Percentiles rank a stretch among this genome's conserved stretches.
These are phyloP conservation scores for Dendrolimus punctatus DNA, from an alignment of 1,140 invertebrate genomes.

Conservation along the genomic window DNA sequence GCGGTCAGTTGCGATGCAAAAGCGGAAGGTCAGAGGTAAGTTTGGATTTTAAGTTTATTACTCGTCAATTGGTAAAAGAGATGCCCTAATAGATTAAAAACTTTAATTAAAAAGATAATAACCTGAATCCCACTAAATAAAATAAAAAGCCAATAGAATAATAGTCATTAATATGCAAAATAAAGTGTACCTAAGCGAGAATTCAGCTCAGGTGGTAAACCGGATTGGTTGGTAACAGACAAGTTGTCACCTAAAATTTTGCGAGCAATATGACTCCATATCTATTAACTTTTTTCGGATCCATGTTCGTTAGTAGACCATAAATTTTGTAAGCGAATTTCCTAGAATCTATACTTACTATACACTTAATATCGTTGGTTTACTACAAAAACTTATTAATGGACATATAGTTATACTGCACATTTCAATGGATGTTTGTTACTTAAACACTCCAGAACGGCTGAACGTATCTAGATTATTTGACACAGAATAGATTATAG, in stretches of 20 bases:
- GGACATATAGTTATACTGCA: too few species aligned
- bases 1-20: background rate
- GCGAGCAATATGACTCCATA: slow-evolving; percentile 18
- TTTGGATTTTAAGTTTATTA: background rate
- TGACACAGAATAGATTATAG: too few species aligned
- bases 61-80: background rate
- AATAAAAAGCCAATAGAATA: slow-evolving; percentile 42
- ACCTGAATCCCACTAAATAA: slow-evolving; percentile 13
- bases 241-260: slow-evolving; percentile 46
- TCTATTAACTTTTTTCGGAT: slow-evolving; percentile 22
- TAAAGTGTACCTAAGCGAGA: slow-evolving; percentile 36
- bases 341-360: too few species aligned
- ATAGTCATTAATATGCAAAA: slow-evolving; percentile 61
- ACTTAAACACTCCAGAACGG: too few species aligned
- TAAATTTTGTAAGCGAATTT: slow-evolving; percentile 5
- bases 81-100: slow-evolving; percentile 1
- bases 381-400: too few species aligned
- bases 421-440: too few species aligned
- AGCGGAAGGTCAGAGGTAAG: background rate
- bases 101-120: slow-evolving; percentile 23
- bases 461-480: too few species aligned
- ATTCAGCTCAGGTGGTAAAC: slow-evolving; percentile 63
- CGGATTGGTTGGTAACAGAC: slow-evolving; percentile 58
- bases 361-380: too few species aligned
- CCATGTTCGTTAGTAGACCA: slow-evolving; percentile 7